Conservation (phyloP, 2,888 invertebrate genomes). For the Halictus quadricinctus region DNA sequence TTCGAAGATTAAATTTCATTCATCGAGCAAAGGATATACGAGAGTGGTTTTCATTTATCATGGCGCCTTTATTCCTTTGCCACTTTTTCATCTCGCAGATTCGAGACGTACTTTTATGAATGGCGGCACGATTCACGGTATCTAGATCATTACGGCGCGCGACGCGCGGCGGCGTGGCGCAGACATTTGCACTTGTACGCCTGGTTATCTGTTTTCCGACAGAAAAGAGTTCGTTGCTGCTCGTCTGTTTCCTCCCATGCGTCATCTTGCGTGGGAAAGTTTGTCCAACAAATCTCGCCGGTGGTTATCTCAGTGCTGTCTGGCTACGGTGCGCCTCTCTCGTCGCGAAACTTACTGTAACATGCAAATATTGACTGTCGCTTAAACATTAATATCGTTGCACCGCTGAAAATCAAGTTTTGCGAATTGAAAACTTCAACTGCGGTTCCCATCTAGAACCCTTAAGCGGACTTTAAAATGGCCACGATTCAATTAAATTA, state of each 20-base stretch:
- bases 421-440: background rate
- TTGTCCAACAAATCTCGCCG: constrained; percentile 57
- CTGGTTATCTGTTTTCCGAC: constrained; percentile 52
- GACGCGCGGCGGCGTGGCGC: constrained; percentile 14
- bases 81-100: constrained; percentile 9
- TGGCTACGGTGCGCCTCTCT: constrained; percentile 17
- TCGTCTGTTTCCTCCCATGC: constrained; percentile 58
- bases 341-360: constrained; percentile 26
- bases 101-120: constrained; percentile 44
- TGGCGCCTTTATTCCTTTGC: background rate
- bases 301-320: constrained; percentile 45
- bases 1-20: constrained; percentile 1
- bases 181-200: constrained; percentile 42
- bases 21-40: background rate
- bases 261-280: constrained; percentile 66
- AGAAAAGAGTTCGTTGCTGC: constrained; percentile 56
- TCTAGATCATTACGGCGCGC: constrained; percentile 42
- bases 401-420: background rate
- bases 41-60: constrained; percentile 6
- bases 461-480: background rate
- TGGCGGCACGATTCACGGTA: constrained; percentile 39
- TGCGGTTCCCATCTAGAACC: background rate
- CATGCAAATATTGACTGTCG: constrained; percentile 21
- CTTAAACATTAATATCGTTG: constrained; percentile 5
- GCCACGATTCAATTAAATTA: background rate